phyloP scores from a whole-genome alignment of 2,797 vertebrate species.

The Gambusia yucatana region DNA sequence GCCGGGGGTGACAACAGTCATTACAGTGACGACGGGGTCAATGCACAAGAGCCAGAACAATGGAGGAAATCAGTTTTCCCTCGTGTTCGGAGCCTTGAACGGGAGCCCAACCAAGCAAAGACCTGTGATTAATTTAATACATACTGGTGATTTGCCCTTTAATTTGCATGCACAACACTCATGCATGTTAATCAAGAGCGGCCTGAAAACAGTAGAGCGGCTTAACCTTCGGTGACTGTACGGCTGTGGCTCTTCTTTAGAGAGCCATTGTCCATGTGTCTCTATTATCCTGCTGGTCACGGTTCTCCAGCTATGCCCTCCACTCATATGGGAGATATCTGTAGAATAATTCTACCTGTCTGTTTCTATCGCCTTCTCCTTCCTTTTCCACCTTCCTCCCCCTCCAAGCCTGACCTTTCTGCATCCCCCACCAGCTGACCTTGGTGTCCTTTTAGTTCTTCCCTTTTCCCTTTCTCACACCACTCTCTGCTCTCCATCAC shows the following conservation, averaged over 20 bases:
- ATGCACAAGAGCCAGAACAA: conserved; percentile 20
- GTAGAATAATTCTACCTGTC: conserved; percentile 75
- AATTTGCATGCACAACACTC: conserved; percentile 42
- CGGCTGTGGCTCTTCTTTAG: conserved; percentile 49
- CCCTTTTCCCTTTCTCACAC: conserved; percentile 54
- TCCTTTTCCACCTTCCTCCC: conserved; percentile 11
- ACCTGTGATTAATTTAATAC: conserved; percentile 13
- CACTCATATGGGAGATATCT: conserved; percentile 68
- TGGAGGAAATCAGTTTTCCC: neutral
- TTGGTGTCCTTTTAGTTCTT: conserved; percentile 64
- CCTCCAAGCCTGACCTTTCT: conserved; percentile 64
- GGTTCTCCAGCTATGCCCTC: conserved; percentile 54
- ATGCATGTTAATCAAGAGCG: conserved; percentile 36
- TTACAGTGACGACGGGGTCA: conserved; percentile 29
- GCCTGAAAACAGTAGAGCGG: conserved; percentile 38
- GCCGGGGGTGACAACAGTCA: conserved; percentile 59
- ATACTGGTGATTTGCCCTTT: conserved; percentile 33
- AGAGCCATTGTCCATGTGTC: conserved; percentile 70
- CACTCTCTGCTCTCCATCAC: conserved; percentile 18
- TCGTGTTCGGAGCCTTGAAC: conserved; percentile 10
- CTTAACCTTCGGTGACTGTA: conserved; percentile 61
- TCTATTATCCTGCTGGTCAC: conserved; percentile 74
- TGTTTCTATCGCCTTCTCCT: conserved; percentile 60
- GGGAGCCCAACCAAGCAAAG: conserved; percentile 7
- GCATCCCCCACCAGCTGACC: conserved; percentile 71